Evolutionary conservation across 2,888 invertebrate species (phyloP), one percentile per base, ranked within the genome.

Genomic region (Orchestes rusci): DNA sequence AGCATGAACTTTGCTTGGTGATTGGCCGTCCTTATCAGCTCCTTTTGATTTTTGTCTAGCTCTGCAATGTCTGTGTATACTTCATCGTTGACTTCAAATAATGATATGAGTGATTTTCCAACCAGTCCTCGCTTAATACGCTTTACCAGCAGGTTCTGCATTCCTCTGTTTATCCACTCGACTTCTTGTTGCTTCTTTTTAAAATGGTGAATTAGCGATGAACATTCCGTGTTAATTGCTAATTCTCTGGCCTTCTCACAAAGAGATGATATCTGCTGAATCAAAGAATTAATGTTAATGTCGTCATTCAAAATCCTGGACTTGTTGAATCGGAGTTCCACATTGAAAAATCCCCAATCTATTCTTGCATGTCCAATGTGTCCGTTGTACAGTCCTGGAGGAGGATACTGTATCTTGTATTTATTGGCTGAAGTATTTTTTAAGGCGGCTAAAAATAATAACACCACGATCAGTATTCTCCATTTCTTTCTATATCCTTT

Each of bases 61-160:
- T n/a, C n/a, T n/a, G n/a, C n/a, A n/a, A n/a, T n/a, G 30, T 36
- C 36, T n/a, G n/a, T n/a, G 23, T 36, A 36, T 20, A 36, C 36
- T 19, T 36, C 36, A 36, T 36, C 36, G 12, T 36, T 19, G 19
- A 36, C 36, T 36, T 23, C 36, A 19, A 19, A 19, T n/a, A n/a
- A n/a, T n/a, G n/a, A n/a, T n/a, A n/a, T n/a, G n/a, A n/a, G n/a
- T n/a, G n/a, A n/a, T n/a, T n/a, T n/a, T n/a, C n/a, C n/a, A n/a
- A n/a, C n/a, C n/a, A n/a, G n/a, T n/a, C n/a, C n/a, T n/a, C n/a
- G n/a, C n/a, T 3, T n/a, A 19, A n/a, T n/a, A 36, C 23, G 20
- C 23, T 19, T 23, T 23, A 8, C 10, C 8, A n/a, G 12, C 5
- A 3, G 18, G 12, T 36, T 12, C 18, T 12, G n/a, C 36, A 7